These are phyloP conservation scores for Turdus rufiventris DNA, from an alignment of 2,113 vertebrate species.

Conservation along the genomic window DNA sequence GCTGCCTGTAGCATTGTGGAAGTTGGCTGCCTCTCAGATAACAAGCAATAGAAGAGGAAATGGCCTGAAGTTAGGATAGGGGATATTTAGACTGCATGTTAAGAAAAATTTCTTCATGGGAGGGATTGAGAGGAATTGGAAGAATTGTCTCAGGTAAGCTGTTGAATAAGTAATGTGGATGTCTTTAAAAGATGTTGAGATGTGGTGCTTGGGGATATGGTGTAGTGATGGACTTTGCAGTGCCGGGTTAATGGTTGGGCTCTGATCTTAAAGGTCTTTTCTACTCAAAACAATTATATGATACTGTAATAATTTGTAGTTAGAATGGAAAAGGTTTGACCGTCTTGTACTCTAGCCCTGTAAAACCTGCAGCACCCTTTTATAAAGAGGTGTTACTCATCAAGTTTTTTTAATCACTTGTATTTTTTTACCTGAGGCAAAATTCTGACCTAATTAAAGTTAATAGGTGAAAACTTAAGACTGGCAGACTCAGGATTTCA, in stretches of 20 bases:
- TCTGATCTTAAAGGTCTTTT: background rate
- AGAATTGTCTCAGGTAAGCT: background rate
- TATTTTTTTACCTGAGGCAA: background rate
- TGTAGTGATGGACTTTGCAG: background rate
- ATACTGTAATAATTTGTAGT: background rate
- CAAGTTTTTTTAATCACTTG: background rate
- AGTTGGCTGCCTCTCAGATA: background rate
- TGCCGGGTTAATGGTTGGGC: background rate
- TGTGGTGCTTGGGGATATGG: background rate
- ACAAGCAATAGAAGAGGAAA: background rate
- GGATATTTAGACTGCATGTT: background rate
- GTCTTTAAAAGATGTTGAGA: background rate
- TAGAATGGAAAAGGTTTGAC: background rate
- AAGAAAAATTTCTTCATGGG: background rate
- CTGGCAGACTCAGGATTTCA: background rate
- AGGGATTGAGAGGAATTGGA: background rate
- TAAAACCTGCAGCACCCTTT: background rate
- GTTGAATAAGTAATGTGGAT: background rate
- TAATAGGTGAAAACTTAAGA: background rate
- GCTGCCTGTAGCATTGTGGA: background rate
- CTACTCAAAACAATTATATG: background rate
- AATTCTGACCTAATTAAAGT: conserved; percentile 8
- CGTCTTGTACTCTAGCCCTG: background rate
- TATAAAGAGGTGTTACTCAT: background rate
- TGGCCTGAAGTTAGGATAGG: background rate